Percentiles rank a stretch among this genome's conserved stretches.
These are phyloP conservation scores for Zelleria hepariella DNA, from an alignment of 2,888 invertebrate genomes.

Conservation along the genomic window DNA sequence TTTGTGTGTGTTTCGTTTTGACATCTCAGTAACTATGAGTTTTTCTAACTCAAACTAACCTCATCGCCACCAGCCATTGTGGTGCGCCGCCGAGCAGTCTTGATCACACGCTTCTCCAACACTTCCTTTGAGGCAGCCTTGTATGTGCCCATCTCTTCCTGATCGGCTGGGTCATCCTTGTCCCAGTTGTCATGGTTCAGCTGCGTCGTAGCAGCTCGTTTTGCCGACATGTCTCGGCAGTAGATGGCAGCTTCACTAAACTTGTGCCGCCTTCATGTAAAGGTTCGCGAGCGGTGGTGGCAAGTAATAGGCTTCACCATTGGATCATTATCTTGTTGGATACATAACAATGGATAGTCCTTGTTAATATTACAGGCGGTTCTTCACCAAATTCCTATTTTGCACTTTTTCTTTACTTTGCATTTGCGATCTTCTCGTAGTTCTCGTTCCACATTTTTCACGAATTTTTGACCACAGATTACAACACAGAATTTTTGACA, in stretches of 20 bases:
- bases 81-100: slow-evolving; percentile 80
- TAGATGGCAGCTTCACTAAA: not conserved
- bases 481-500: too few relatives aligned
- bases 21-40: too few relatives aligned
- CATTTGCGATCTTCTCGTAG: too few relatives aligned
- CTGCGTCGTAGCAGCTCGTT: slow-evolving; percentile 81
- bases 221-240: slow-evolving; percentile 73
- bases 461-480: too few relatives aligned
- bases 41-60: slow-evolving; percentile 18
- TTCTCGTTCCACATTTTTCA: too few relatives aligned
- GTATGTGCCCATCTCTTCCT: slow-evolving; percentile 83
- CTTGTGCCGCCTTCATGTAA: not conserved
- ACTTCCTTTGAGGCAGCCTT: slow-evolving; percentile 75
- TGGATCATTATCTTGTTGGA: not conserved
- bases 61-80: slow-evolving; percentile 28
- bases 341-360: not conserved
- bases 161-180: slow-evolving; percentile 75
- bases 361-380: not conserved
- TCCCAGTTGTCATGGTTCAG: slow-evolving; percentile 91
- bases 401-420: too few relatives aligned
- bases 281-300: too few relatives aligned
- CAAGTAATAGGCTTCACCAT: too few relatives aligned
- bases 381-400: not conserved
- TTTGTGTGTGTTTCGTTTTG: too few relatives aligned
- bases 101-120: slow-evolving; percentile 82